Conservation (phyloP, 2,113 vertebrate genomes). For the Podarcis cretensis region DNA sequence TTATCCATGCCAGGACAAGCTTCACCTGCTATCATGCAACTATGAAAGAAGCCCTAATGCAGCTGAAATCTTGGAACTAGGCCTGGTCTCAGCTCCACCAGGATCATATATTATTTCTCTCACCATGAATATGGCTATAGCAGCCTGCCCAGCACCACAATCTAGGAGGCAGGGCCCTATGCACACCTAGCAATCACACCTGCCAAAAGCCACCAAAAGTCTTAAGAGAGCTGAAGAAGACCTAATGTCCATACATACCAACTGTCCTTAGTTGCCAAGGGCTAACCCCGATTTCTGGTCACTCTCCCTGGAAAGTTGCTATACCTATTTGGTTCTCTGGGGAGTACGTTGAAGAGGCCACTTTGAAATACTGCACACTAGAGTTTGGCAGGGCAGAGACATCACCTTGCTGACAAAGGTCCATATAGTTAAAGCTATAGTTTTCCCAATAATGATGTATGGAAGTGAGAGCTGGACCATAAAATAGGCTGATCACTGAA, state of each 20-base stretch:
- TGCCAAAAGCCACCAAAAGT: neutral
- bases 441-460: too few relatives aligned
- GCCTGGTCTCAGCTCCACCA: neutral
- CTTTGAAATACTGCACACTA: neutral
- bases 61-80: neutral
- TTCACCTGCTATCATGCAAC: neutral
- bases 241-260: neutral
- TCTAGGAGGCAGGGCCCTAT: neutral
- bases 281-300: neutral
- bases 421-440: too few relatives aligned
- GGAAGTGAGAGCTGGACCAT: too few relatives aligned
- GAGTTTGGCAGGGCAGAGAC: neutral
- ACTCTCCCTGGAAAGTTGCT: neutral
- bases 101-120: neutral
- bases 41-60: neutral
- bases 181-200: neutral
- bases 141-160: neutral
- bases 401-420: too few relatives aligned
- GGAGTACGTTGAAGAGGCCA: neutral
- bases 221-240: neutral
- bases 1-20: neutral
- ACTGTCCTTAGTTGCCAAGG: neutral
- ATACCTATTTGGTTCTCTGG: neutral
- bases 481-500: too few relatives aligned
- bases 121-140: neutral